Conservation (phyloP, 2,888 invertebrate genomes). For the Stramonita haemastoma region DNA sequence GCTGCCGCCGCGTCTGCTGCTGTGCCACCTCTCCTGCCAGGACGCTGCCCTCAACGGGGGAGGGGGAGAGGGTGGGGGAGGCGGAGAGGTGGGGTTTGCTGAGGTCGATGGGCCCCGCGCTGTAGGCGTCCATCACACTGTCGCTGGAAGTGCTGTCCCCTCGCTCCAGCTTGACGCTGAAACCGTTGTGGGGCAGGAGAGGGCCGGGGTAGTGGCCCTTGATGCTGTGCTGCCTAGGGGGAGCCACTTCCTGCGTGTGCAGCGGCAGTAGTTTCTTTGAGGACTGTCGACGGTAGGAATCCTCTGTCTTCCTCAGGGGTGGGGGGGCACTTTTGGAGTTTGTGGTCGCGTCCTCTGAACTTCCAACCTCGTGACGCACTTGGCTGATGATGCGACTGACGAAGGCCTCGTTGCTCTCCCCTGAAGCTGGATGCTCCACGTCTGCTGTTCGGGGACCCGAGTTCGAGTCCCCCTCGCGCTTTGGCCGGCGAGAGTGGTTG, state of each 20-base stretch:
- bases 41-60: slow-evolving; percentile 41
- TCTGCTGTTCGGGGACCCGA: too few species aligned
- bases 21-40: slow-evolving; percentile 53
- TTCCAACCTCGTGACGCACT: neutral
- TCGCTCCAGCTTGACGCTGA: slow-evolving; percentile 64
- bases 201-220: neutral
- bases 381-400: neutral
- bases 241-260: neutral
- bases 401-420: neutral
- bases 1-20: slow-evolving; percentile 83
- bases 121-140: slow-evolving; percentile 49
- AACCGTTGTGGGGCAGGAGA: slow-evolving; percentile 39
- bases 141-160: slow-evolving; percentile 63
- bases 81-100: slow-evolving; percentile 68
- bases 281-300: neutral
- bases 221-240: neutral
- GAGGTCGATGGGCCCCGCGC: slow-evolving; percentile 67
- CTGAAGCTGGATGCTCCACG: neutral
- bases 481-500: neutral
- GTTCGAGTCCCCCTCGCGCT: neutral
- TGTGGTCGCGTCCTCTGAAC: neutral
- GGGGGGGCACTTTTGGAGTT: neutral
- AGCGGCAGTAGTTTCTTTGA: neutral
- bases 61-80: slow-evolving; percentile 47
- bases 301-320: neutral